Evolutionary conservation across 2,797 vertebrate genomes (phyloP).

Genomic region (Propithecus perrieri): DNA sequence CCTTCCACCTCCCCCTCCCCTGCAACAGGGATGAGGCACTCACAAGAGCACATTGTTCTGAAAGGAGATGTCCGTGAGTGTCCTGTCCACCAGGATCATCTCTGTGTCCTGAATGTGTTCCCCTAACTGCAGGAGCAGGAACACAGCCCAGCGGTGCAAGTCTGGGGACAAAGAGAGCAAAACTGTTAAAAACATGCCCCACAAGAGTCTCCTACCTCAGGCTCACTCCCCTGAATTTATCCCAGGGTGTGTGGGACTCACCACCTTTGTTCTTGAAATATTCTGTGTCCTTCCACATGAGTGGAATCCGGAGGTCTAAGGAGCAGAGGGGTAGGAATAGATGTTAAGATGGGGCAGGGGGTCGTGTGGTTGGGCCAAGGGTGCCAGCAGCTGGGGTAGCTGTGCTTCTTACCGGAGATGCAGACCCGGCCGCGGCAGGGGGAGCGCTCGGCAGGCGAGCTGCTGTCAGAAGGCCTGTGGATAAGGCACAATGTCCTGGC

Average conservation of each 20-base stretch:
- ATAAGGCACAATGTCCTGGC: slow-evolving; percentile 25
- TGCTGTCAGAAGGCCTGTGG: slow-evolving; percentile 90
- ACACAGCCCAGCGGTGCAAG: slow-evolving; percentile 95
- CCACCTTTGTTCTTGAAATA: slow-evolving; percentile 99
- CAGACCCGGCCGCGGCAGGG: slow-evolving; percentile 94
- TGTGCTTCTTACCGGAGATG: slow-evolving; percentile 90
- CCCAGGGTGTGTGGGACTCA: slow-evolving; percentile 78
- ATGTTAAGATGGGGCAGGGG: neutral
- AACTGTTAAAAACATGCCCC: neutral
- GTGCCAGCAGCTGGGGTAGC: neutral
- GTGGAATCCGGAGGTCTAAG: slow-evolving; percentile 95
- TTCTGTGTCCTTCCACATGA: slow-evolving; percentile 99
- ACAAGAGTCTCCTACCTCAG: neutral
- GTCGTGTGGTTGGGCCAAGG: neutral
- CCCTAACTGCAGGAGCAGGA: slow-evolving; percentile 94
- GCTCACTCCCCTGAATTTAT: neutral
- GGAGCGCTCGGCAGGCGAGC: slow-evolving; percentile 87
- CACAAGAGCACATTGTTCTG: slow-evolving; percentile 94
- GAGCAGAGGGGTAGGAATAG: neutral
- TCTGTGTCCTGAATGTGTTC: slow-evolving; percentile 96
- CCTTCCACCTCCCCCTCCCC: neutral
- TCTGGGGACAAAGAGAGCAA: slow-evolving; percentile 81
- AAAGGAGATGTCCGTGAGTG: slow-evolving; percentile 96
- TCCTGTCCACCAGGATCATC: slow-evolving; percentile 96
- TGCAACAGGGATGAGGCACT: slow-evolving; percentile 72